phyloP scores from a whole-genome alignment of 1,140 invertebrate species.

The Drosophila truncata region DNA sequence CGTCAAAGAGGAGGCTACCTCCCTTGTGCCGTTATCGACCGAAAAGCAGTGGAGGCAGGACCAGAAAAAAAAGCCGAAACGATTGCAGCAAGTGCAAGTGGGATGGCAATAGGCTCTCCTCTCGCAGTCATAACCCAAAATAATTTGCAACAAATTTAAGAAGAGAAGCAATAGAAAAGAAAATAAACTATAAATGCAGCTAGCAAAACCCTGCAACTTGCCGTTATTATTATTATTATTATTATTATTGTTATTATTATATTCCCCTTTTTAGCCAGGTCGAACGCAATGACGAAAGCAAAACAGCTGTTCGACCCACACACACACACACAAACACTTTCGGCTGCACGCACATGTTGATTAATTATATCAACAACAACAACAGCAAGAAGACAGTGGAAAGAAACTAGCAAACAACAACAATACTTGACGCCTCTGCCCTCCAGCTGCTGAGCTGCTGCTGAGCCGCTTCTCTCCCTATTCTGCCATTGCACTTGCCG shows the following conservation, averaged over 20 bases:
- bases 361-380: slow-evolving; percentile 51
- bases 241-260: slow-evolving; percentile 5
- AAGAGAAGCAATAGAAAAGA: not conserved
- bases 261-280: slow-evolving; percentile 7
- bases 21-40: slow-evolving; percentile 40
- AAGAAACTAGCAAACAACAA: slow-evolving; percentile 18
- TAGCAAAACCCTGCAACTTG: not conserved
- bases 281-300: slow-evolving; percentile 50
- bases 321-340: slow-evolving; percentile 13
- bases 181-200: not conserved
- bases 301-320: slow-evolving; percentile 52
- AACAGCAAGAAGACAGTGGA: slow-evolving; percentile 18
- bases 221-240: not conserved
- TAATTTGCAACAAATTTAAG: slow-evolving; percentile 32
- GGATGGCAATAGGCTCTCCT: slow-evolving; percentile 23
- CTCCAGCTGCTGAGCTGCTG: slow-evolving; percentile 6
- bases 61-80: slow-evolving; percentile 12
- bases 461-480: slow-evolving; percentile 8
- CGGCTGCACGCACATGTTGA: slow-evolving; percentile 46
- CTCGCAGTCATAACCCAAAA: slow-evolving; percentile 23
- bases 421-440: slow-evolving; percentile 30
- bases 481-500: slow-evolving; percentile 31
- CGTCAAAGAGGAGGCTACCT: slow-evolving; percentile 14
- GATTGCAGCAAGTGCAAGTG: slow-evolving; percentile 33
- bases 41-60: slow-evolving; percentile 16